phyloP scores from a whole-genome alignment of 1,140 invertebrate species.

The Cyrtorhinus lividipennis region DNA sequence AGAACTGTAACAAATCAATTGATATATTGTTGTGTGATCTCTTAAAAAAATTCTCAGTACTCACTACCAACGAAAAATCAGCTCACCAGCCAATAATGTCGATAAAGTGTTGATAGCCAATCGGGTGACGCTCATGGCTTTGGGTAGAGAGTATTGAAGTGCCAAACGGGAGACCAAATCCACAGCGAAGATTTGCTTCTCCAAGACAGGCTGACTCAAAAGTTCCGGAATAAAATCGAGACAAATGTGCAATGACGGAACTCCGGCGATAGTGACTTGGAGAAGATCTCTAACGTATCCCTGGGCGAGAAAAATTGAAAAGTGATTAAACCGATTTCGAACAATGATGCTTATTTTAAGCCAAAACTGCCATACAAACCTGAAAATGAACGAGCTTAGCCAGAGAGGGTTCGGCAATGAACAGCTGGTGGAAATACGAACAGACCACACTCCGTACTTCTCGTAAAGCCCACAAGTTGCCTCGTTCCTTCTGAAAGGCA shows the following conservation, averaged over 20 bases:
- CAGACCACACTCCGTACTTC: constrained; percentile 90
- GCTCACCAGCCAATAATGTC: constrained; percentile 58
- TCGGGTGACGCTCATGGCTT: constrained; percentile 78
- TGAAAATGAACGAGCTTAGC: constrained; percentile 98
- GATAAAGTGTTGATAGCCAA: constrained; percentile 80
- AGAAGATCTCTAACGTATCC: constrained; percentile 82
- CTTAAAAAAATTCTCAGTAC: no score
- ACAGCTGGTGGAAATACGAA: constrained; percentile 92
- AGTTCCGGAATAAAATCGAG: constrained; percentile 93
- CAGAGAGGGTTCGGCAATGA: constrained; percentile 86
- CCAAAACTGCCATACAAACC: constrained; percentile 33
- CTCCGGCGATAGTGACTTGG: constrained; percentile 75
- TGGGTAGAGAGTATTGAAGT: constrained; percentile 84
- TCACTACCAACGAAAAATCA: no score
- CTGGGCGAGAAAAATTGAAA: no score
- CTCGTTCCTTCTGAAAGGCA: constrained; percentile 32
- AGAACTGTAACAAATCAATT: no score
- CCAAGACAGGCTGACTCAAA: constrained; percentile 77
- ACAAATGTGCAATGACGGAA: constrained; percentile 98
- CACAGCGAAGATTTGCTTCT: constrained; percentile 93
- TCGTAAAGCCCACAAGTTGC: constrained; percentile 62
- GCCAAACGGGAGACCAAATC: constrained; percentile 83
- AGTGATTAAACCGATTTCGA: constrained; percentile 22
- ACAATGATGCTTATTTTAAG: neutral
- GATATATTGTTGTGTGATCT: no score